Evolutionary conservation across 2,888 invertebrate genomes (phyloP).

Genomic region (Ophion slaviceki): DNA sequence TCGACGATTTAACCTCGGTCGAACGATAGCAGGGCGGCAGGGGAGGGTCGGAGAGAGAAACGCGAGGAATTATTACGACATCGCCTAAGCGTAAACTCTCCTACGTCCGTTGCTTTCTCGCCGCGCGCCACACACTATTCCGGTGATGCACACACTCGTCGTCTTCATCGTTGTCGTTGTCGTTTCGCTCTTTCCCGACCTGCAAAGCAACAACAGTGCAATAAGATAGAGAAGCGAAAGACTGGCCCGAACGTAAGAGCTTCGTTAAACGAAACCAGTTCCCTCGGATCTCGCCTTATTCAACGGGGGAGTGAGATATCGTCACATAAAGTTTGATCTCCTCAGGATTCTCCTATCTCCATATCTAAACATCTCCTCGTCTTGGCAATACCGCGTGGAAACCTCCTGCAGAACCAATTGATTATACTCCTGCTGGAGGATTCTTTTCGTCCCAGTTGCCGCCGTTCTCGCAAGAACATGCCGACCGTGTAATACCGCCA

Average conservation of each 20-base stretch:
- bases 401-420: conserved; percentile 27
- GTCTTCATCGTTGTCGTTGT: conserved; percentile 26
- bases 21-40: conserved; percentile 47
- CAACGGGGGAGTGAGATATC: conserved; percentile 66
- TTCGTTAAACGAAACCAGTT: conserved; percentile 77
- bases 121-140: conserved; percentile 23
- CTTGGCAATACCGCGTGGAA: conserved; percentile 16
- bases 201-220: conserved; percentile 46
- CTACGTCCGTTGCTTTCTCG: conserved; percentile 41
- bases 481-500: background rate
- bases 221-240: conserved; percentile 53
- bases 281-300: conserved; percentile 57
- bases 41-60: conserved; percentile 34
- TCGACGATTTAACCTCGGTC: conserved; percentile 68
- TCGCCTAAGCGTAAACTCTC: conserved; percentile 58
- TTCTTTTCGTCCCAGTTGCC: background rate
- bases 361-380: conserved; percentile 37
- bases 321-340: conserved; percentile 58
- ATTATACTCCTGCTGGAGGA: conserved; percentile 16
- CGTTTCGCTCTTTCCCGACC: conserved; percentile 33
- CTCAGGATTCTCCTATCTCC: conserved; percentile 42
- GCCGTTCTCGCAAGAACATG: conserved; percentile 7
- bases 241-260: conserved; percentile 37
- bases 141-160: conserved; percentile 50
- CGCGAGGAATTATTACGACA: conserved; percentile 67